Evolutionary conservation across 1,140 invertebrate species (phyloP).

Genomic region (Drosophila sechellia): DNA sequence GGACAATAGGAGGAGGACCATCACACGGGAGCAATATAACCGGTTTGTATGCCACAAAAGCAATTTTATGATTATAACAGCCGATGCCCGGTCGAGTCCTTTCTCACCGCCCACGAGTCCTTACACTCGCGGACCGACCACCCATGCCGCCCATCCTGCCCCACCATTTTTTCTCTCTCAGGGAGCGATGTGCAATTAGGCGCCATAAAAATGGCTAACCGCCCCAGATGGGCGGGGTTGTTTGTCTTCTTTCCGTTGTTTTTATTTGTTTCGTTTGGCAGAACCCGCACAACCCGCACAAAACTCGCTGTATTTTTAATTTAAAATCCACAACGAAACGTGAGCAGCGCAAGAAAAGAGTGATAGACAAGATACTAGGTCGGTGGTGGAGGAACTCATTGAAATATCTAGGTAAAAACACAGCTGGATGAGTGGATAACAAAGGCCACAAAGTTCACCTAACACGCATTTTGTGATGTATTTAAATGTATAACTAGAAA

Average conservation of each 20-base stretch:
- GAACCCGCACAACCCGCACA: conserved; percentile 56
- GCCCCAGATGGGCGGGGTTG: conserved; percentile 73
- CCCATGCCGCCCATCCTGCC: neutral
- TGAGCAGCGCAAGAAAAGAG: conserved; percentile 38
- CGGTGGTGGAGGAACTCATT: neutral
- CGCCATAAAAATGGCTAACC: conserved; percentile 78
- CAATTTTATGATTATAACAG: conserved; percentile 84
- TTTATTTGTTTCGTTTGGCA: conserved; percentile 32
- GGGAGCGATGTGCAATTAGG: conserved; percentile 74
- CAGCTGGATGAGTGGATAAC: neutral
- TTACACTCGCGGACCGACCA: neutral
- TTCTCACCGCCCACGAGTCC: neutral
- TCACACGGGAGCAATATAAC: conserved; percentile 82
- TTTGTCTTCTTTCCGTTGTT: conserved; percentile 69
- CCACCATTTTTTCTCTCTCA: neutral
- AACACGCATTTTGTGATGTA: neutral
- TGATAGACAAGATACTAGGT: conserved; percentile 6
- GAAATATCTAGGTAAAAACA: conserved; percentile 3
- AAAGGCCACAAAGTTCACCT: conserved; percentile 4
- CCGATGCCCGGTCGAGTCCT: conserved; percentile 63
- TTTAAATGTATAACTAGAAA: too few species aligned
- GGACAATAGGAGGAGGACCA: conserved; percentile 35
- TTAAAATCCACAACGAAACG: conserved; percentile 74
- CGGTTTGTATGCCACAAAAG: conserved; percentile 83
- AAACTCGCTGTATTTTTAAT: conserved; percentile 71